Evolutionary conservation across 2,797 vertebrate species (phyloP), one percentile per base, ranked within the genome.

Genomic region (Gymnoscopelus braueri): DNA sequence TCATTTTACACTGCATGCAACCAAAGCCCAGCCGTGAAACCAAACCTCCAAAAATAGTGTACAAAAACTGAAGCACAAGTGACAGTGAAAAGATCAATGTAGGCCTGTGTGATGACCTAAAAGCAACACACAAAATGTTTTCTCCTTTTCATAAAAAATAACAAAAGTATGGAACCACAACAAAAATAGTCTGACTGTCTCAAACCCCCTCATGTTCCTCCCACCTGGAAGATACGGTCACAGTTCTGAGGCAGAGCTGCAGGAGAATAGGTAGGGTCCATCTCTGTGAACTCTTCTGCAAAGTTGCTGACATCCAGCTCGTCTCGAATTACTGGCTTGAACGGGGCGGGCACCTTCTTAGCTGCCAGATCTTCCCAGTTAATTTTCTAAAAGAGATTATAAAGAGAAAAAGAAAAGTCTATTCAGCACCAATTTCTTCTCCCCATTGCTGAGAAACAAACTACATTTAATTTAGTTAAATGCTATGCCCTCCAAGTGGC

Each of bases 301-400:
- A 99, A 99, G 89, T 99, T 99, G 78, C 98, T 97, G 84, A 99
- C 98, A n/a, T 99, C 98, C 77, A 99, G 82, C 73, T 98, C 98
- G 32, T 99, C 96, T 66, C 97, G 95, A 73, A 99, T 98, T 71
- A 98, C 96, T 0, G 98, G 98, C 83, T 97, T 98, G 91, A 99
- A 98, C 0, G 97, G 98, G 23, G 97, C 96, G 0, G 94, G 82
- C 23, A 99, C 93, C 89, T 95, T 97, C 89, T 99, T 98, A 44
- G 96, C 96, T 51, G 97, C 96, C 90, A 99, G 90, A 84, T 99
- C 96, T 71, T 97, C 95, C 98, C 98, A 99, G 82, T 95, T 97
- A 63, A 98, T 95, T 91, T 96, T 98, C 97, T 99, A 84, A 69
- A 65, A 19, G 86, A 84, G 0, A 10, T 44, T 44, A 44, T 44